A percentile compares a stretch with the other conserved stretches of the same genome.
These are phyloP conservation scores for Potamarius usumacintae DNA, from an alignment of 2,113 vertebrate species.

Conservation along the genomic window DNA sequence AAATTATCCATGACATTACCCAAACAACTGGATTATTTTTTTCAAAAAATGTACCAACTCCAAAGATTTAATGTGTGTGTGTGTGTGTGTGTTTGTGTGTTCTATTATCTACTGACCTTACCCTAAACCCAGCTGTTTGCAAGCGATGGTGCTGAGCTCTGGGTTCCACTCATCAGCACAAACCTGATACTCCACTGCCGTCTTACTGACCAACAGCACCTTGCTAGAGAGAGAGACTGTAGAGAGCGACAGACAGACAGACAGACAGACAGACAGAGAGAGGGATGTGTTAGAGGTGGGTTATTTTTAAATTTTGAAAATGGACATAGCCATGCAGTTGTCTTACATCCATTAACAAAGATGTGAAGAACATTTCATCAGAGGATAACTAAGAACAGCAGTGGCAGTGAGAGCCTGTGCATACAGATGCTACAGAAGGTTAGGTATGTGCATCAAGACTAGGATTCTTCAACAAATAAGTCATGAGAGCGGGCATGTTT, in stretches of 20 bases:
- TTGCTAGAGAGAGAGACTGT: conserved; percentile 81
- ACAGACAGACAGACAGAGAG: not conserved
- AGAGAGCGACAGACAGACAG: conserved; percentile 32
- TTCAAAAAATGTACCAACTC: not conserved
- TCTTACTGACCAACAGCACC: conserved; percentile 78
- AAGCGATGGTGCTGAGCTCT: conserved; percentile 82
- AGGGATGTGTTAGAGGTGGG: not conserved
- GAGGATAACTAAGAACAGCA: not conserved
- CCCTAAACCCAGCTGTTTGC: conserved; percentile 94
- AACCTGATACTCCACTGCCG: conserved; percentile 79
- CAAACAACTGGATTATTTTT: not conserved
- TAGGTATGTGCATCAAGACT: no score
- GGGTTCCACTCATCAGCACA: conserved; percentile 91
- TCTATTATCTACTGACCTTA: conserved; percentile 87
- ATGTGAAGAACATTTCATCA: not conserved
- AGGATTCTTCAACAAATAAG: no score
- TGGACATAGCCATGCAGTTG: not conserved
- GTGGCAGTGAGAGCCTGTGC: no score
- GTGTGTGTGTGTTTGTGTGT: conserved; percentile 45
- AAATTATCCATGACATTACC: not conserved
- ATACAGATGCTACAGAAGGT: not conserved
- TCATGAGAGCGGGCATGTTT: no score
- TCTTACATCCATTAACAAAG: not conserved
- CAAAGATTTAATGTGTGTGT: not conserved
- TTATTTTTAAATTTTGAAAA: not conserved